Base-by-base conservation (phyloP, 2,113 vertebrate genomes). In the Hyaena hyaena region DNA sequence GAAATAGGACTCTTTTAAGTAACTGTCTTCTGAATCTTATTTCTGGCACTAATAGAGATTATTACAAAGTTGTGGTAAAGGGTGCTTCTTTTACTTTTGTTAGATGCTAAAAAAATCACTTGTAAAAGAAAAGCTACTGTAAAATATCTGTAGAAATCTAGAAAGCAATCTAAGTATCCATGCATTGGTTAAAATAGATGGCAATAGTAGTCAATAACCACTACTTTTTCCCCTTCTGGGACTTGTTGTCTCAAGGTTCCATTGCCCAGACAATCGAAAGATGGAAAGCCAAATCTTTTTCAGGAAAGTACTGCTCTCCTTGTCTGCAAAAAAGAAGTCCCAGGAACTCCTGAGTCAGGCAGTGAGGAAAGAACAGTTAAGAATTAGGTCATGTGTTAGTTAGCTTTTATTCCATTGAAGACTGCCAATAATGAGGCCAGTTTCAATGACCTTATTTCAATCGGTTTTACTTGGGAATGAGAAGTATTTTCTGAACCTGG, bases 31-130 rank as follows among this genome's bases (percentile, higher is more conserved):
- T 93, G 80, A 84, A 87, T 87, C 88, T 90, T 94, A 23, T 89
- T 93, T 96, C 79, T 88, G 61, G 73, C 85, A 65, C 16, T 61
- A 94, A 63, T 48, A 89, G 35, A 80, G 82, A 55, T 10, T 53
- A 5, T 90, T 90, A 24, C 53, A 96, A 91, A 97, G 84, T 96
- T 94, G 79, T 97, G 88, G 84, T 98, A 97, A 97, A 97, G 93
- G 98, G 95, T 97, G 71, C 45, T 65, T 79, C 5, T 45, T 93
- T 95, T 97, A 97, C 93, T 35, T 98, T 98, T 97, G 97, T 98
- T 97, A 89, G 55, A 50, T 97, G 88, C 87, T 81, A 90, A 93
- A 92, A 92, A 91, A 98, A 53, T 95, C 80, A 90, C 35, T 7
- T 88, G 28, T 16, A 11, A 88, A 79, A 39, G 31, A 23, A 71